Evolutionary conservation across 2,797 vertebrate genomes (phyloP).

Genomic region (Characodon lateralis): DNA sequence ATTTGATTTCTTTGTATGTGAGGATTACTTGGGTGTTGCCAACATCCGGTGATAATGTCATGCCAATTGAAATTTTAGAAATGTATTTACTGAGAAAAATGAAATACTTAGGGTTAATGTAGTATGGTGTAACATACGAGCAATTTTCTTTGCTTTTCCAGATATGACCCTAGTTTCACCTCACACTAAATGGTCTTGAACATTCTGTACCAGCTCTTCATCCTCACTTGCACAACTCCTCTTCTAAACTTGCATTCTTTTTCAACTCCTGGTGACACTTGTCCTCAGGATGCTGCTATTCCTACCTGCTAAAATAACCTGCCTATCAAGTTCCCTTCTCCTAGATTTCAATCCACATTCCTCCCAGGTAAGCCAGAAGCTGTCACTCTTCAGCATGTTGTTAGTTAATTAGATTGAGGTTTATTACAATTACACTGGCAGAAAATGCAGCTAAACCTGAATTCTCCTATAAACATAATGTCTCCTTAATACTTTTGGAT

Average conservation of each 20-base stretch:
- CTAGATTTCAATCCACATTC: background rate
- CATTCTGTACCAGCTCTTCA: background rate
- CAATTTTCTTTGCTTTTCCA: background rate
- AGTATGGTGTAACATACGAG: no score
- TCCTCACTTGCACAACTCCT: background rate
- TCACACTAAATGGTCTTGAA: background rate
- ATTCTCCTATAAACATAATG: background rate
- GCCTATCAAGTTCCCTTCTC: background rate
- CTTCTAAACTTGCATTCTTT: background rate
- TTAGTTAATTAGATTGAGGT: background rate
- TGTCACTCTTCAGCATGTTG: background rate
- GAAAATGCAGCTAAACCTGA: no score
- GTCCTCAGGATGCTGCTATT: background rate
- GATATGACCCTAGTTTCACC: background rate
- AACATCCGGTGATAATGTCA: background rate
- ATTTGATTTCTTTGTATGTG: background rate
- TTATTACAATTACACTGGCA: background rate
- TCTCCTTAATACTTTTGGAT: background rate
- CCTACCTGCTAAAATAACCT: background rate
- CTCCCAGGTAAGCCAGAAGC: background rate
- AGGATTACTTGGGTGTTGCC: background rate
- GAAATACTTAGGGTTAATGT: background rate
- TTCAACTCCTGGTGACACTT: background rate
- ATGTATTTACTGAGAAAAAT: background rate
- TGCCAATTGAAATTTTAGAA: background rate